These are phyloP conservation scores for Astropecten irregularis DNA, from an alignment of 53 echinoderm and acorn worm species.

Conservation along the genomic window DNA sequence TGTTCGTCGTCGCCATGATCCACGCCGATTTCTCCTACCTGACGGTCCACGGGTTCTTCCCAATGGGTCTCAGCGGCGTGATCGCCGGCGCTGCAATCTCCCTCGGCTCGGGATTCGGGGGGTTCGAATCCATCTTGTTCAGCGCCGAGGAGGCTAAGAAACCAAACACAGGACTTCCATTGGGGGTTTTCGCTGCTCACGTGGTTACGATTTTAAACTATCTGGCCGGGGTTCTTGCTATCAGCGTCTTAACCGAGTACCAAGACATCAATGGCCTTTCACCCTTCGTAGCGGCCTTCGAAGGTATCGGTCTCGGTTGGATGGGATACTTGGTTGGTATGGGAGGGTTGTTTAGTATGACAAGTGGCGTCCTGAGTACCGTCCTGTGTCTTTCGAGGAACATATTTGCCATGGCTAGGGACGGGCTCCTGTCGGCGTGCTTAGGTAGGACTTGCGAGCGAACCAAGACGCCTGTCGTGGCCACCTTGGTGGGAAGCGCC, in stretches of 20 bases:
- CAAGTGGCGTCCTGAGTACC: slow-evolving; percentile 61
- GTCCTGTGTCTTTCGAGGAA: slow-evolving; percentile 56
- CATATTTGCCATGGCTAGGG: slow-evolving; percentile 68
- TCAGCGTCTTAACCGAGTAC: slow-evolving; percentile 55
- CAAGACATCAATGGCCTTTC: slow-evolving; percentile 56
- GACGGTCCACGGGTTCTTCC: slow-evolving; percentile 47
- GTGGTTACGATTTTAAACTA: slow-evolving; percentile 51
- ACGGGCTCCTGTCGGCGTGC: slow-evolving; percentile 60
- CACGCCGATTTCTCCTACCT: slow-evolving; percentile 41
- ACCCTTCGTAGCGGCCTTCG: slow-evolving; percentile 67
- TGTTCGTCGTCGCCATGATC: slow-evolving; percentile 49
- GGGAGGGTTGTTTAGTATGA: slow-evolving; percentile 70
- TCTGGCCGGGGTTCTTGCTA: slow-evolving; percentile 50
- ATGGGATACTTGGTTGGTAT: slow-evolving; percentile 63
- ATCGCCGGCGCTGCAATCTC: slow-evolving; percentile 54
- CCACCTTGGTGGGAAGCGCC: slow-evolving; percentile 62
- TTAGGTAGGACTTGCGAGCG: slow-evolving; percentile 43
- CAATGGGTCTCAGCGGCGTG: slow-evolving; percentile 48
- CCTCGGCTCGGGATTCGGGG: slow-evolving; percentile 65
- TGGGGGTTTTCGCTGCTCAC: slow-evolving; percentile 54
- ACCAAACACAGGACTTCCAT: slow-evolving; percentile 55
- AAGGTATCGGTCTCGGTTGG: slow-evolving; percentile 37
- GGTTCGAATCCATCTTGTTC: slow-evolving; percentile 68
- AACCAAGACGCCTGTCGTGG: slow-evolving; percentile 62
- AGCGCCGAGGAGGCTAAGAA: slow-evolving; percentile 69